Percentiles rank a stretch among this genome's conserved stretches.
These are phyloP conservation scores for Cyprinodon tularosa DNA, from an alignment of 2,113 vertebrate species.

Conservation along the genomic window DNA sequence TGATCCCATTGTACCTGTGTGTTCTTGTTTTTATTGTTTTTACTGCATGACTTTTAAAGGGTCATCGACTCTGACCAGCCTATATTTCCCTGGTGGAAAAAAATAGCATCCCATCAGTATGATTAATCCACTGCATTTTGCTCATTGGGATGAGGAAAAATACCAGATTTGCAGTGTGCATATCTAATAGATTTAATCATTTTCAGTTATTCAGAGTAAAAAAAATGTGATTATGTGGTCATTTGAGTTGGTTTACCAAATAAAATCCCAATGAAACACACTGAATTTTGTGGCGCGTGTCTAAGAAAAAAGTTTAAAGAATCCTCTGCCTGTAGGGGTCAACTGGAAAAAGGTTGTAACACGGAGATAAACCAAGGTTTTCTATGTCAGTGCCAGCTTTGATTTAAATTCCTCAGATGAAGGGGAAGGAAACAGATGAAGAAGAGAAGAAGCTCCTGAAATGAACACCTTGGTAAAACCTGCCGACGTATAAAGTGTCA, in stretches of 20 bases:
- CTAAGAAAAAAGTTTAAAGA: neutral
- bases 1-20: too few species aligned
- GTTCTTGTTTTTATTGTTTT: too few species aligned
- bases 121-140: too few species aligned
- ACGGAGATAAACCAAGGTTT: constrained; percentile 62
- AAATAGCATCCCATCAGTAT: too few species aligned
- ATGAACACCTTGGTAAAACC: constrained; percentile 83
- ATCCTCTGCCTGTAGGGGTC: constrained; percentile 16
- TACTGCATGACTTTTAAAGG: too few species aligned
- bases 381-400: constrained; percentile 70
- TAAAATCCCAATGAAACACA: neutral
- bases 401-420: constrained; percentile 67
- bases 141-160: too few species aligned
- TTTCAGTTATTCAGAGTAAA: too few species aligned
- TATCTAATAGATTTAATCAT: too few species aligned
- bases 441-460: constrained; percentile 73
- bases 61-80: too few species aligned
- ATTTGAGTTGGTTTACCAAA: neutral
- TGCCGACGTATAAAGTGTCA: constrained; percentile 81
- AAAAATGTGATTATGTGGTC: too few species aligned
- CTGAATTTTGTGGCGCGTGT: neutral
- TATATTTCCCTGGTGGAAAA: too few species aligned
- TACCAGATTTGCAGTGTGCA: too few species aligned
- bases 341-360: constrained; percentile 46
- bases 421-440: constrained; percentile 46